Percentiles rank a stretch among this genome's conserved stretches.
Conservation (phyloP, 2,888 invertebrate species). For the Agrochola circellaris region DNA sequence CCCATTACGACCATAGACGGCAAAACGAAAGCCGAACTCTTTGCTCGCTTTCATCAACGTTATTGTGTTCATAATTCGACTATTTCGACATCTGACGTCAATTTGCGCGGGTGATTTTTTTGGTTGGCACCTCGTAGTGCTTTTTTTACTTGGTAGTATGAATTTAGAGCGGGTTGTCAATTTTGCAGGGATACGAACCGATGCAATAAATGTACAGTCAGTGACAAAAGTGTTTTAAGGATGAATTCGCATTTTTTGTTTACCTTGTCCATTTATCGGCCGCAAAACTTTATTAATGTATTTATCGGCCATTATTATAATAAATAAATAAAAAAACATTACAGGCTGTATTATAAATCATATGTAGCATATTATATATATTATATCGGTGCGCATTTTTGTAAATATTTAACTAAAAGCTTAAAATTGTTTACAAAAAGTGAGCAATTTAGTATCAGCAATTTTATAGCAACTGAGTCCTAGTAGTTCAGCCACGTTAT, state of each 20-base stretch:
- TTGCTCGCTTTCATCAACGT: conserved; percentile 59
- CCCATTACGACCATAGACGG: conserved; percentile 52
- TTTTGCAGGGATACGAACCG: background rate
- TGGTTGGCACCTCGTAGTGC: background rate
- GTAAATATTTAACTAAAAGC: background rate
- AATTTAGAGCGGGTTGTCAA: background rate
- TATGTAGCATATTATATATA: too few species aligned
- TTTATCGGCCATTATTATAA: background rate
- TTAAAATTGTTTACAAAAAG: background rate
- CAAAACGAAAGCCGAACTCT: conserved; percentile 58
- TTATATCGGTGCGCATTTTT: background rate
- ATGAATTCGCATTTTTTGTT: background rate
- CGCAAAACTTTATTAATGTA: background rate
- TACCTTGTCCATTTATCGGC: background rate
- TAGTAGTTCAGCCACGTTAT: background rate
- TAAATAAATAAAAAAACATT: too few species aligned
- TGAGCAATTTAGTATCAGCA: background rate
- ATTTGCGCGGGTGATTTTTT: conserved; percentile 24
- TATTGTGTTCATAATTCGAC: conserved; percentile 60
- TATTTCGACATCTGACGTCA: conserved; percentile 55
- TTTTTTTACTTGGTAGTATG: conserved; percentile 18
- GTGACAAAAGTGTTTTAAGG: background rate
- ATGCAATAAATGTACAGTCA: background rate
- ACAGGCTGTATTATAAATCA: too few species aligned
- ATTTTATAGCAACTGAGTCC: background rate